These are phyloP conservation scores for Leptobrachium leishanense DNA, from an alignment of 2,113 vertebrate genomes.

Conservation along the genomic window DNA sequence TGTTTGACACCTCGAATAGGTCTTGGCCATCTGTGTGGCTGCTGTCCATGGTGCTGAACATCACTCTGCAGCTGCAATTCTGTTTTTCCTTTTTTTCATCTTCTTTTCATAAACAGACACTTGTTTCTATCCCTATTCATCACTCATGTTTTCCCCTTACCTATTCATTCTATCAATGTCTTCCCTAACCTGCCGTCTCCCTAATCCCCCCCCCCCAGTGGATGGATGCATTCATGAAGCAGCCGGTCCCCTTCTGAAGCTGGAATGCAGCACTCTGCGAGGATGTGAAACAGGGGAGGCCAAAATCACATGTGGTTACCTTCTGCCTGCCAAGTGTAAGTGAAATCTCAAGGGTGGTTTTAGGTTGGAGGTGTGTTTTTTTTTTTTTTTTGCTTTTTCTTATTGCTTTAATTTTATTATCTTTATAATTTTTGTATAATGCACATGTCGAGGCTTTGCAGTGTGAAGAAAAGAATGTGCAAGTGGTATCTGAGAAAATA, in stretches of 20 bases:
- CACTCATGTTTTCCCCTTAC: not conserved
- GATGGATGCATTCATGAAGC: constrained; percentile 84
- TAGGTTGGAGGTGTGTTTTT: no score
- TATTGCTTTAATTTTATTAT: no score
- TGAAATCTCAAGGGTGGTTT: constrained; percentile 34
- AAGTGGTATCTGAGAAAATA: no score
- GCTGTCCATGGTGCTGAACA: constrained; percentile 30
- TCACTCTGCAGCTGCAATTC: not conserved
- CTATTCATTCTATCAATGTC: not conserved
- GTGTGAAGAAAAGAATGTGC: no score
- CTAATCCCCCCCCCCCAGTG: constrained; percentile 61
- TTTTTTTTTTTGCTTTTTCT: no score
- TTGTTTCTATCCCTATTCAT: not conserved
- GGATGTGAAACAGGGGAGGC: constrained; percentile 82
- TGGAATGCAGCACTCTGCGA: constrained; percentile 78
- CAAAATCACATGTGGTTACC: constrained; percentile 83
- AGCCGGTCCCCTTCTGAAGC: constrained; percentile 76
- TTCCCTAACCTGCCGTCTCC: not conserved
- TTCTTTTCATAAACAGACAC: no score
- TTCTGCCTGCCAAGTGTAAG: constrained; percentile 86
- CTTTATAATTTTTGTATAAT: no score
- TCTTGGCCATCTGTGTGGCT: not conserved
- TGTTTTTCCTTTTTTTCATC: no score
- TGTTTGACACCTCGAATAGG: no score
- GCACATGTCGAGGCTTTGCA: no score